Base-by-base conservation (phyloP, 2,113 vertebrate species). In the Merops nubicus region DNA sequence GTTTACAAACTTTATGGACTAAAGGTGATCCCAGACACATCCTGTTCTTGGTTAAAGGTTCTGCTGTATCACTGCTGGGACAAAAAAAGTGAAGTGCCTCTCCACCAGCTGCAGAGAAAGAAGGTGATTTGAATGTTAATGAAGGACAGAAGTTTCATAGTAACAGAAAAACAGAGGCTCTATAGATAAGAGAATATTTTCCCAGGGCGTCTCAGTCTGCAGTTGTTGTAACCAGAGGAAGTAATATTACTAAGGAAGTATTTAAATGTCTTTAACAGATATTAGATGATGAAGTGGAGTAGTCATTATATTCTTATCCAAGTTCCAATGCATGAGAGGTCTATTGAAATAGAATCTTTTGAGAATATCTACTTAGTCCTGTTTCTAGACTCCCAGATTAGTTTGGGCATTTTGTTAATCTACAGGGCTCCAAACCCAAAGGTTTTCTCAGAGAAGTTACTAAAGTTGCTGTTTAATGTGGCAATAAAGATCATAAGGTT, bases 221-320 rank as follows among this genome's bases (percentile, higher is more conserved):
- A 92, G 79, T 96, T 95, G 92, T 91, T 95, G 59, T 69, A 96
- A 91, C 90, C 43, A 40, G 86, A 95, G 96, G 97, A 97, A 97
- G 96, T 96, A 95, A 96, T 96, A 96, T 89, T 93, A 96, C 89
- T 94, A 93, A 96, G 95, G 89, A 97, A 97, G 92, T 95, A 73
- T 96, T 97, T 88, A 96, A 96, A 94, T 93, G 95, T 88, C 87
- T 97, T 97, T 96, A 97, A 92, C 91, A 96, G 79, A 94, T 97
- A 77, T 94, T 95, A 94, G 57, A 88, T 94, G 86, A 91, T 96
- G 77, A 93, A 97, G 93, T 96, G 87, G 84, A 90, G 88, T 87
- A 95, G 91, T 91, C 91, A 93, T 96, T 97, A 93, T 97, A 88
- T 91, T 96, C 79, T 82, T 92, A 88, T 93, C 60, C 68, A 74